Base-by-base conservation (phyloP, 2,888 invertebrate genomes). In the Entomobrya proxima region DNA sequence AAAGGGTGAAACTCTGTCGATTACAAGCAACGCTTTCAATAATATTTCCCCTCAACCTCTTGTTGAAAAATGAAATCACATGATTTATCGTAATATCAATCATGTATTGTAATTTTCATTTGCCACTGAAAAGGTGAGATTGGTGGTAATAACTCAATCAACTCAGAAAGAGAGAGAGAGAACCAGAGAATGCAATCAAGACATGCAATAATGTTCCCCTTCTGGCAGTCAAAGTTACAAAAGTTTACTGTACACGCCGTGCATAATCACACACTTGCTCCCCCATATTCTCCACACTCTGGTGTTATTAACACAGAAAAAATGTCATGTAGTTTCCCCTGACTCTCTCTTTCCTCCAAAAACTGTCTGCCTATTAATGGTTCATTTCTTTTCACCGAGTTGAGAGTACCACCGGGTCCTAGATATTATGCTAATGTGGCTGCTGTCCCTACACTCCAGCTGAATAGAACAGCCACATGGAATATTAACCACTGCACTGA, bases 71-170 rank as follows among this genome's bases (percentile, higher is more conserved):
- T 52, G n/a, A 72, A 75, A 75, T 75, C 30, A 52, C 55, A 55
- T 75, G 55, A 75, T 55, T 75, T 52, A 75, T 69, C 69, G 30
- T 27, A 72, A 67, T 67, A 67, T 67, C 67, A 67, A 67, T 67
- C 67, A 67, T 67, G 30, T 47, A 47, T 47, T 55, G 55, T 37
- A 58, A 58, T 58, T 40, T 58, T 72, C 72, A 72, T 72, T 58
- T 76, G 32, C 61, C 30, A 77, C 47, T 50, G 35, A 72, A 74
- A 32, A 74, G 74, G 74, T 74, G 50, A 74, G 50, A 37, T 58
- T 58, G 55, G 37, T 76, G 32, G 61, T 61, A 77, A 77, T 77
- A 77, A 58, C 64, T 77, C 77, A 77, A 77, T 77, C 77, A 77
- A 61, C 44, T 27, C 37, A 30, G 50, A n/a, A 11, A 11, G 44